phyloP scores from a whole-genome alignment of 2,113 vertebrate species.

The Naja naja region DNA sequence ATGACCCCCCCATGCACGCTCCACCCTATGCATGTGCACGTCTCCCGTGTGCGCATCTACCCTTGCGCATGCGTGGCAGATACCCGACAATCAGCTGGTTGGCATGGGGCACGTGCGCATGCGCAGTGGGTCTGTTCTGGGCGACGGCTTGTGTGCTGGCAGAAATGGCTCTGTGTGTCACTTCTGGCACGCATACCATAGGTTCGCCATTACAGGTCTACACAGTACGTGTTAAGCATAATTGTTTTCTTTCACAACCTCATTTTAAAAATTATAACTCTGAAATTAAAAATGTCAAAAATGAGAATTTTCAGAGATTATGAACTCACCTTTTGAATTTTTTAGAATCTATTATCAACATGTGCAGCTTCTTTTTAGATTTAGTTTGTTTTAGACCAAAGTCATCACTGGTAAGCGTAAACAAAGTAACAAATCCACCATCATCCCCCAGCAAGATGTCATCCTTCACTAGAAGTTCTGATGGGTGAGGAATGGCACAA shows the following conservation, averaged over 20 bases:
- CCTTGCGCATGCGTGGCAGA: no score
- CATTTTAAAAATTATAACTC: not conserved
- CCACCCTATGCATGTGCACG: no score
- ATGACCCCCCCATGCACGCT: no score
- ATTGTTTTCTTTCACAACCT: not conserved
- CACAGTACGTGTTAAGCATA: not conserved
- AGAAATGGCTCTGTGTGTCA: no score
- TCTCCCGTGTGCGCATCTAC: no score
- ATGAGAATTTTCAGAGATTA: not conserved
- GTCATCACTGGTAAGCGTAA: slow-evolving; percentile 65
- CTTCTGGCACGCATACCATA: no score
- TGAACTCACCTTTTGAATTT: slow-evolving; percentile 65
- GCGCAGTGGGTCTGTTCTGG: no score
- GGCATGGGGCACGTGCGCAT: no score
- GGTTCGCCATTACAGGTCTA: not conserved
- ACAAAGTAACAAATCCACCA: slow-evolving; percentile 67
- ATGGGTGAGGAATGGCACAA: slow-evolving; percentile 46
- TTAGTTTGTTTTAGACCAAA: slow-evolving; percentile 65
- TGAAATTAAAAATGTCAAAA: not conserved
- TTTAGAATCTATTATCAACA: slow-evolving; percentile 61
- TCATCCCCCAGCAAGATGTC: slow-evolving; percentile 72
- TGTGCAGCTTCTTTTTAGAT: slow-evolving; percentile 47
- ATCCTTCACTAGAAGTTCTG: slow-evolving; percentile 56
- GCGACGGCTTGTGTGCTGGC: no score
- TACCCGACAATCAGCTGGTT: no score